A percentile compares a stretch with the other conserved stretches of the same genome.
Conservation (phyloP, 2,113 vertebrate genomes). For the Mus musculus region GRCm39 chr9:115305001-115305500, state of each 20-base stretch:
- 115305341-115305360: background rate
- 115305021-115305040: too few relatives aligned
- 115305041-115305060: background rate
- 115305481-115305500: background rate
- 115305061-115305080: background rate
- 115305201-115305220: background rate
- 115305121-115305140: background rate
- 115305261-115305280: background rate
- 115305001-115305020: background rate
- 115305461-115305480: background rate
- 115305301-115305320: background rate
- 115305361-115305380: background rate
- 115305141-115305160: background rate
- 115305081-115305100: background rate
- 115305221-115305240: background rate
- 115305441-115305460: background rate
- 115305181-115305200: background rate
- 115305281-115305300: background rate
- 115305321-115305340: background rate
- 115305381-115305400: background rate
- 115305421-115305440: background rate
- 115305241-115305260: background rate
- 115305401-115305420: background rate
- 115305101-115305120: background rate
- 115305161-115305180: background rate